Conservation (phyloP, 35 echinoderm and acorn worm genomes). For the Diadema setosum region DNA sequence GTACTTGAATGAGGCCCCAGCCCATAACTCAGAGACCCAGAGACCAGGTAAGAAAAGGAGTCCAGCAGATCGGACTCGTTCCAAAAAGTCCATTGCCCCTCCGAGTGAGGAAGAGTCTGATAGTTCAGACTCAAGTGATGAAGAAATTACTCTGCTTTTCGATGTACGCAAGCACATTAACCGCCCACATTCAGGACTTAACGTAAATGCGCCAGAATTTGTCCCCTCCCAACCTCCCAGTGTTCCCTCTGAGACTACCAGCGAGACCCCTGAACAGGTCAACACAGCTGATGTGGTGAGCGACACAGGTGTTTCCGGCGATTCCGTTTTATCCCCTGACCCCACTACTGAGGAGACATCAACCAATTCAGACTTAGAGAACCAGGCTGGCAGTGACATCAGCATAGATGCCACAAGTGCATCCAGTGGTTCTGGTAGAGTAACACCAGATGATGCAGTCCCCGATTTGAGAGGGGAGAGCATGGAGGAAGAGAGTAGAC, state of each 20-base stretch:
- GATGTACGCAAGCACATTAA: too few relatives aligned
- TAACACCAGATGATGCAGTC: background rate
- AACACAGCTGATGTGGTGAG: too few relatives aligned
- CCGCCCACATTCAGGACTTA: background rate
- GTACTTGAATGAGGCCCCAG: background rate
- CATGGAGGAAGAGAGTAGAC: background rate
- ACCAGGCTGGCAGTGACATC: background rate
- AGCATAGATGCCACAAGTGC: background rate
- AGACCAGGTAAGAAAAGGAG: background rate
- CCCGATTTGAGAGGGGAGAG: background rate
- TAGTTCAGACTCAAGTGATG: background rate
- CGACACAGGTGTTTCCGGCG: background rate
- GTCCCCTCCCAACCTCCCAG: background rate
- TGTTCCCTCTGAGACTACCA: too few relatives aligned
- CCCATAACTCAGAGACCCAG: background rate
- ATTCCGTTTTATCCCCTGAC: background rate
- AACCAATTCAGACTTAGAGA: background rate
- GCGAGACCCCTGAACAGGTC: too few relatives aligned
- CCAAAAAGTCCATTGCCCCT: background rate
- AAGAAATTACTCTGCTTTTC: background rate
- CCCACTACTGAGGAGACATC: background rate
- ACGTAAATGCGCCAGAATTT: background rate
- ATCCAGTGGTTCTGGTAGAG: background rate
- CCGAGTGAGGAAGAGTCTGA: background rate
- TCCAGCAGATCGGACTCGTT: too few relatives aligned